Percentiles rank a stretch among this genome's conserved stretches.
These are phyloP conservation scores for Myiopsitta monachus DNA, from an alignment of 2,113 vertebrate genomes.

Conservation along the genomic window DNA sequence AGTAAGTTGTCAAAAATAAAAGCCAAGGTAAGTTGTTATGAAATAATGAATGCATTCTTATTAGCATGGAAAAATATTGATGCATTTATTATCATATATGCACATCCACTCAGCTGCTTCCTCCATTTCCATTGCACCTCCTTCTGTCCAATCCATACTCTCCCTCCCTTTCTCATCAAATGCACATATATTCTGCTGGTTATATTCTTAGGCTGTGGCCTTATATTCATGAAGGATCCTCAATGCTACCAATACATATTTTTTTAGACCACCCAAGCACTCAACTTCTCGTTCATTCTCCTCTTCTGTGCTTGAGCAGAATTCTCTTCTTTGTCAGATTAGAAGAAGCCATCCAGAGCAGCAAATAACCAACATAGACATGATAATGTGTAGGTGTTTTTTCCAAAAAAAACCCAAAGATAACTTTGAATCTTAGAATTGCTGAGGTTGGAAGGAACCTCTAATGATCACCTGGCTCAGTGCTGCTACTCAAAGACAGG, in stretches of 20 bases:
- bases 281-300: not conserved
- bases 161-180: not conserved
- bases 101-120: not conserved
- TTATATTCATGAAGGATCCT: not conserved
- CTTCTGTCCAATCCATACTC: not conserved
- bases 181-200: not conserved
- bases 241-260: not conserved
- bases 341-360: not conserved
- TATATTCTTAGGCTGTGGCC: not conserved
- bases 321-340: not conserved
- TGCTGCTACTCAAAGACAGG: not conserved
- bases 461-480: not conserved
- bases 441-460: not conserved
- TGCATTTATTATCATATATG: not conserved
- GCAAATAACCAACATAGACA: not conserved
- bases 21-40: not conserved
- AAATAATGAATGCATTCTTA: not conserved
- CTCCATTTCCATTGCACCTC: not conserved
- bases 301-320: not conserved
- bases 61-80: not conserved
- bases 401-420: rapidly evolving
- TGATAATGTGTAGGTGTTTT: not conserved
- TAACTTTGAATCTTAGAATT: not conserved
- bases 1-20: not conserved
- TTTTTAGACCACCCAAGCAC: not conserved